Conservation (phyloP, 2,888 invertebrate species). For the Plebejus argus region DNA sequence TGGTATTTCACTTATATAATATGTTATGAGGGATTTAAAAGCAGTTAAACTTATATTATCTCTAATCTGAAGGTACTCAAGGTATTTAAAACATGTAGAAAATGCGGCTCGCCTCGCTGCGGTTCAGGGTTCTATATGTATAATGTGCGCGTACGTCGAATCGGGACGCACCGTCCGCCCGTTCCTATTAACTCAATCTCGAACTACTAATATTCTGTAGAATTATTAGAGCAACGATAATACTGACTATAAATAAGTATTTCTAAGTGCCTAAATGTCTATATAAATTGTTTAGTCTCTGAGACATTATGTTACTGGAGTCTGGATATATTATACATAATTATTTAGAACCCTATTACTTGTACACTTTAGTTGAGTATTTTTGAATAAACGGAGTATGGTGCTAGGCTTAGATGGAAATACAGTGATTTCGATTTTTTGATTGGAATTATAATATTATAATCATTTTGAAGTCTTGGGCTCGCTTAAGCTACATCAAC, state of each 20-base stretch:
- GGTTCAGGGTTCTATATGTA: too few relatives aligned
- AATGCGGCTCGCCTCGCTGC: background rate
- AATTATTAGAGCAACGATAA: background rate
- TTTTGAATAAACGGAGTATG: background rate
- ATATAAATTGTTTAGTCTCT: background rate
- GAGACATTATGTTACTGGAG: background rate
- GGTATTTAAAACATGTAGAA: too few relatives aligned
- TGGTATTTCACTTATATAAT: too few relatives aligned
- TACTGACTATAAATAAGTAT: slow-evolving; percentile 8
- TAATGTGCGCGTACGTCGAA: background rate
- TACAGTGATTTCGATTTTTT: background rate
- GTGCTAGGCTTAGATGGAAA: background rate
- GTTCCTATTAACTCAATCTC: background rate
- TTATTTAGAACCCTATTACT: background rate
- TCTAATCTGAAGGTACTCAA: too few relatives aligned
- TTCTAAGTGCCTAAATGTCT: background rate
- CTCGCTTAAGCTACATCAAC: background rate
- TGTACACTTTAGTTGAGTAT: background rate
- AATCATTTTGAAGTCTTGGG: background rate
- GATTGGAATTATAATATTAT: too few relatives aligned
- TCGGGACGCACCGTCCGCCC: background rate
- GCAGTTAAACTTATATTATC: too few relatives aligned
- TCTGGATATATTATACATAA: too few relatives aligned
- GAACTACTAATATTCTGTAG: background rate
- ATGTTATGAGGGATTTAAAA: too few relatives aligned